Evolutionary conservation across 2,113 vertebrate genomes (phyloP).

Genomic region (Euleptes europaea): DNA sequence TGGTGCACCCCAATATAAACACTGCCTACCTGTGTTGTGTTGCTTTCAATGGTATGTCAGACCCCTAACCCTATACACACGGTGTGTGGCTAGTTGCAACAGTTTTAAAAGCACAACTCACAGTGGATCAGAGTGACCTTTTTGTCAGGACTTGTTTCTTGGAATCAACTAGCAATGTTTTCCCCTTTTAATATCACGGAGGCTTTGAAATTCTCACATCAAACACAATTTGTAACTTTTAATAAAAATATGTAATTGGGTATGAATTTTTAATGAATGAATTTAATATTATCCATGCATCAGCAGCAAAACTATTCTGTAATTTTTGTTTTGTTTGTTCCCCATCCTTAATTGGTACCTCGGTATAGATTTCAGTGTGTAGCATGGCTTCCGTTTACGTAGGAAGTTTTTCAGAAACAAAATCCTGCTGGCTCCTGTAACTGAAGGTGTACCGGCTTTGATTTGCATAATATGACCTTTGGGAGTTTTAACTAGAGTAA

Average conservation of each 20-base stretch:
- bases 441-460: not conserved
- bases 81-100: too few relatives aligned
- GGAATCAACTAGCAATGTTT: too few relatives aligned
- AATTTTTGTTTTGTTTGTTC: not conserved
- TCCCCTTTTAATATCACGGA: too few relatives aligned
- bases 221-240: not conserved
- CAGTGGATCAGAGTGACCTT: too few relatives aligned
- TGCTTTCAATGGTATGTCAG: too few relatives aligned
- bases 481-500: slow-evolving; percentile 37
- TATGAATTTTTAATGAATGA: too few relatives aligned
- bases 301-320: not conserved
- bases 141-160: too few relatives aligned
- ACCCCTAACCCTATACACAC: too few relatives aligned
- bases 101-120: too few relatives aligned
- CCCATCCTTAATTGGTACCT: not conserved
- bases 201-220: too few relatives aligned
- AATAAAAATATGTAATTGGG: not conserved
- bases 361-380: not conserved
- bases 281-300: not conserved
- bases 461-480: slow-evolving; percentile 47
- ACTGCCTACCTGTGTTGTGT: too few relatives aligned
- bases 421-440: not conserved
- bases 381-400: not conserved
- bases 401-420: slow-evolving; percentile 15
- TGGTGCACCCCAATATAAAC: too few relatives aligned